phyloP scores from a whole-genome alignment of 2,797 vertebrate species.

The Acropternis orthonyx region DNA sequence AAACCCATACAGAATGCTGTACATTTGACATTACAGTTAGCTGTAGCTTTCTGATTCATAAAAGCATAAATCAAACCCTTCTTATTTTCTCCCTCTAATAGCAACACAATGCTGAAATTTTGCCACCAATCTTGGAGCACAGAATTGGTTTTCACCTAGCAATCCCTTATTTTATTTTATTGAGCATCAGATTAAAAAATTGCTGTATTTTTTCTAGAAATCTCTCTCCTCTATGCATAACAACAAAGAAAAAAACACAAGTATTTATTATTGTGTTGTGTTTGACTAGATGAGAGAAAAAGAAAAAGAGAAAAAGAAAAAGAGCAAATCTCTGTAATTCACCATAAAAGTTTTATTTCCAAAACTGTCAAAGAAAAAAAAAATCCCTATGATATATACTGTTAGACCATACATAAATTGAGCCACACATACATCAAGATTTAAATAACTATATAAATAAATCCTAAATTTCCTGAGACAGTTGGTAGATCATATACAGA shows the following conservation, averaged over 20 bases:
- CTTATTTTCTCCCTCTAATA: background rate
- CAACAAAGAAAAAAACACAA: background rate
- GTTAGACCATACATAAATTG: slow-evolving; percentile 61
- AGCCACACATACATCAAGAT: slow-evolving; percentile 51
- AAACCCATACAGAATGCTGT: background rate
- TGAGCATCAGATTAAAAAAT: background rate
- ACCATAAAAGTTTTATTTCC: slow-evolving; percentile 50
- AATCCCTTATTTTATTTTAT: slow-evolving; percentile 11
- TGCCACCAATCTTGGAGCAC: background rate
- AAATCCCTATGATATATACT: slow-evolving; percentile 34
- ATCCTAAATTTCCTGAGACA: slow-evolving; percentile 58
- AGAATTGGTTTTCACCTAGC: background rate
- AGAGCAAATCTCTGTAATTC: slow-evolving; percentile 29
- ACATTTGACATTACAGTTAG: background rate
- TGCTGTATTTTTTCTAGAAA: background rate
- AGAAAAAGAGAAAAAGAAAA: slow-evolving; percentile 22
- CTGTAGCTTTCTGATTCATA: background rate
- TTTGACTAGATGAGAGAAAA: slow-evolving; percentile 11
- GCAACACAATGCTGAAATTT: background rate
- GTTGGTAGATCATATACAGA: slow-evolving; percentile 43
- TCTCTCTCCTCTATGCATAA: background rate
- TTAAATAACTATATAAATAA: slow-evolving; percentile 64
- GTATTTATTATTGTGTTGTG: slow-evolving; percentile 18
- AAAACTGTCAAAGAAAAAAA: slow-evolving; percentile 61
- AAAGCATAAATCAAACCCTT: slow-evolving; percentile 31